Evolutionary conservation across 1,140 invertebrate species (phyloP).

Genomic region (Drusus annulatus): DNA sequence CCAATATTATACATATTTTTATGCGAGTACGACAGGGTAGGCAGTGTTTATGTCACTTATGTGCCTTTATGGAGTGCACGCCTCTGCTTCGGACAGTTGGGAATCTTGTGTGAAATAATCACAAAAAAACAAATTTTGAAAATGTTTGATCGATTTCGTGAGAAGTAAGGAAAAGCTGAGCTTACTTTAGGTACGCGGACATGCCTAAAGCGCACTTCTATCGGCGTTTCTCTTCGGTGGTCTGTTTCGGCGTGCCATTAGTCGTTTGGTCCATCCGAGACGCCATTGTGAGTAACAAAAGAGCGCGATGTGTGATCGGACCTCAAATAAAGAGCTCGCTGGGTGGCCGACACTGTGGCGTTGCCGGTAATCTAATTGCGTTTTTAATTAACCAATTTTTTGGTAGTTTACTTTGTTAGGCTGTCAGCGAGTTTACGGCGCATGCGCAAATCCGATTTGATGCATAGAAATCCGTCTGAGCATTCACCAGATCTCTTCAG

Average conservation of each 20-base stretch:
- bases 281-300: conserved; percentile 37
- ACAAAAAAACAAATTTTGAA: no score
- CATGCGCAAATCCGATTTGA: conserved; percentile 35
- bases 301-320: conserved; percentile 42
- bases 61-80: no score
- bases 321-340: conserved; percentile 30
- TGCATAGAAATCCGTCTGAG: conserved; percentile 25
- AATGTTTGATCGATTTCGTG: no score
- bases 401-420: conserved; percentile 24
- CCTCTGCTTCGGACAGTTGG: no score
- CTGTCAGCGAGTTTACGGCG: conserved; percentile 31
- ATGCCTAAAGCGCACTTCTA: no score
- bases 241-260: background rate
- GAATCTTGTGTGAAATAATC: no score
- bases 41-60: no score
- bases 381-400: conserved; percentile 47
- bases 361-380: conserved; percentile 18
- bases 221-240: background rate
- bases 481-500: background rate
- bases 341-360: conserved; percentile 19
- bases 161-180: no score
- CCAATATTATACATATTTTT: no score
- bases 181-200: no score
- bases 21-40: no score
- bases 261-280: conserved; percentile 15